These are phyloP conservation scores for Centruroides vittatus DNA, from an alignment of 1,140 invertebrate genomes.

Conservation along the genomic window DNA sequence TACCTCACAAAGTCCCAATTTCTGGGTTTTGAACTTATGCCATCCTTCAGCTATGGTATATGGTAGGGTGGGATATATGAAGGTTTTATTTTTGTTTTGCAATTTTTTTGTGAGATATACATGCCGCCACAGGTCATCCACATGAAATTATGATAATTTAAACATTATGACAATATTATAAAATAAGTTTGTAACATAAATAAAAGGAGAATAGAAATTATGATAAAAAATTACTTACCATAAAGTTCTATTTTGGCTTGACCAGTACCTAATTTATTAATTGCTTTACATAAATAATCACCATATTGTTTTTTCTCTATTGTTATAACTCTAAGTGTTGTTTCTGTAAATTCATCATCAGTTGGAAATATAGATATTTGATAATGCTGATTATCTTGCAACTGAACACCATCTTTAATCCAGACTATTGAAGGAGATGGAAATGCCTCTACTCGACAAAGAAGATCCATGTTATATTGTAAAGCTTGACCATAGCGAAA, in stretches of 20 bases:
- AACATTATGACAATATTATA: too few relatives aligned
- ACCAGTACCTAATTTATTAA: slow-evolving; percentile 65
- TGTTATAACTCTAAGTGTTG: slow-evolving; percentile 69
- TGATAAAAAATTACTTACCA: slow-evolving; percentile 29
- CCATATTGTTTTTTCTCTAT: slow-evolving; percentile 83
- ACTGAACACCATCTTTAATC: slow-evolving; percentile 61
- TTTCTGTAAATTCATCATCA: slow-evolving; percentile 76
- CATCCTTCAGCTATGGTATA: too few relatives aligned
- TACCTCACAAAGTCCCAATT: too few relatives aligned
- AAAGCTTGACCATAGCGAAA: slow-evolving; percentile 62
- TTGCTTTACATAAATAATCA: slow-evolving; percentile 67
- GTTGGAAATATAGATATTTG: slow-evolving; percentile 77
- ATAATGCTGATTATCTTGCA: slow-evolving; percentile 78
- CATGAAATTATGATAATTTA: too few relatives aligned
- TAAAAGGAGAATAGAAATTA: too few relatives aligned
- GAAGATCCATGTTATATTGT: slow-evolving; percentile 82
- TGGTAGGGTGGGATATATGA: too few relatives aligned
- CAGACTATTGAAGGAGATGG: slow-evolving; percentile 79
- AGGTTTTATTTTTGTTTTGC: too few relatives aligned
- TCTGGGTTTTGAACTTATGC: too few relatives aligned
- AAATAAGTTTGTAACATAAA: too few relatives aligned
- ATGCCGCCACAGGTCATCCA: too few relatives aligned
- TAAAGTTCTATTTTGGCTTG: slow-evolving; percentile 54
- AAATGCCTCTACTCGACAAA: slow-evolving; percentile 83
- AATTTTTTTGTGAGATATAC: too few relatives aligned